Percentiles rank a stretch among this genome's conserved stretches.
These are phyloP conservation scores for Drosophila auraria DNA, from an alignment of 1,140 invertebrate species.

Conservation along the genomic window DNA sequence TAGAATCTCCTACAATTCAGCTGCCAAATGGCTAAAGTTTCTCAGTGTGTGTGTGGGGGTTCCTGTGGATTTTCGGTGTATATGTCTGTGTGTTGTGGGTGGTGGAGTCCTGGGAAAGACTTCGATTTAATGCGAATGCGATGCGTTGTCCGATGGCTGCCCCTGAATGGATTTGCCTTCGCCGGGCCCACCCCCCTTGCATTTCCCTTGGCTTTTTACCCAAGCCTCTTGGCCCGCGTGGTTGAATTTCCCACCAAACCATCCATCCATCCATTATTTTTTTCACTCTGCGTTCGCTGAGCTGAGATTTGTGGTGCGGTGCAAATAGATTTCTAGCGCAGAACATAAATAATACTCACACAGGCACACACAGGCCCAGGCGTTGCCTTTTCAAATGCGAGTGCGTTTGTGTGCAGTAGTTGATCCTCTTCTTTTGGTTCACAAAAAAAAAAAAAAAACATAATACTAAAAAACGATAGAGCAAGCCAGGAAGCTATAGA, in stretches of 20 bases:
- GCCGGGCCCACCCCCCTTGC: slow-evolving; percentile 8
- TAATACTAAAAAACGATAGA: not conserved
- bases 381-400: slow-evolving; percentile 42
- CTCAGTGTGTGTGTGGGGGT: slow-evolving; percentile 18
- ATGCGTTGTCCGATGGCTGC: slow-evolving; percentile 69
- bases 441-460: slow-evolving; percentile 15
- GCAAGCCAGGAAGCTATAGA: not conserved
- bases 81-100: slow-evolving; percentile 23
- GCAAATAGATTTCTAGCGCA: slow-evolving; percentile 84
- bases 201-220: slow-evolving; percentile 37
- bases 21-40: slow-evolving; percentile 73
- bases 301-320: slow-evolving; percentile 84
- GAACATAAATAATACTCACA: slow-evolving; percentile 82
- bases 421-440: slow-evolving; percentile 60
- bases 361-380: slow-evolving; percentile 39
- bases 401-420: slow-evolving; percentile 48
- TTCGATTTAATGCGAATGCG: slow-evolving; percentile 83
- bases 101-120: slow-evolving; percentile 54
- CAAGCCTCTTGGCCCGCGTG: not conserved
- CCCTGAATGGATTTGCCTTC: slow-evolving; percentile 59
- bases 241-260: slow-evolving; percentile 30
- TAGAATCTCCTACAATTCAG: slow-evolving; percentile 56
- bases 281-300: slow-evolving; percentile 68
- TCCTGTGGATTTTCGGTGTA: not conserved
- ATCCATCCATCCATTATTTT: slow-evolving; percentile 35